These are phyloP conservation scores for Parnassius apollo DNA, from an alignment of 2,888 invertebrate genomes.

Conservation along the genomic window DNA sequence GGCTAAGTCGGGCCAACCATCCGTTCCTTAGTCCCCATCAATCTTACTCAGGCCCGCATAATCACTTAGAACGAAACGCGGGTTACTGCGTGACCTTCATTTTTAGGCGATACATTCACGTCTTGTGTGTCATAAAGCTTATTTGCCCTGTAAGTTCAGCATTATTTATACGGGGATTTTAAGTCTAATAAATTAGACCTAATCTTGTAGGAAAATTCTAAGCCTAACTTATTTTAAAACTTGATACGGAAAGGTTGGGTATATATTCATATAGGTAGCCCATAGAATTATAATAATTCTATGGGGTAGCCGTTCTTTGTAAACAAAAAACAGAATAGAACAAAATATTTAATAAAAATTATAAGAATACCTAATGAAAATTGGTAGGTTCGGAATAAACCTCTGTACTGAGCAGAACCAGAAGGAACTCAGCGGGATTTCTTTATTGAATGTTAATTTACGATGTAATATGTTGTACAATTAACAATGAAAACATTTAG, in stretches of 20 bases:
- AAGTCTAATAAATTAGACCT: constrained; percentile 21
- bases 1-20: constrained; percentile 22
- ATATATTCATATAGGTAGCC: too few species aligned
- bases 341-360: too few species aligned
- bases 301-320: too few species aligned
- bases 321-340: too few species aligned
- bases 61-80: constrained; percentile 69
- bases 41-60: constrained; percentile 76
- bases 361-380: too few species aligned
- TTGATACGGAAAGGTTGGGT: constrained; percentile 11
- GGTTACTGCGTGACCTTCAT: constrained; percentile 61
- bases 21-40: constrained; percentile 58
- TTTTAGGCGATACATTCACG: constrained; percentile 57
- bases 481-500: too few species aligned
- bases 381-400: too few species aligned
- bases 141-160: constrained; percentile 25
- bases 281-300: too few species aligned
- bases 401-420: too few species aligned
- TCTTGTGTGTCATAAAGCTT: constrained; percentile 36
- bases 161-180: constrained; percentile 21
- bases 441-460: too few species aligned
- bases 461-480: too few species aligned
- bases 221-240: constrained; percentile 21
- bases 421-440: too few species aligned
- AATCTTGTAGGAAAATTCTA: constrained; percentile 19